Evolutionary conservation across 2,888 invertebrate species (phyloP).

Genomic region (Troilus luridus): DNA sequence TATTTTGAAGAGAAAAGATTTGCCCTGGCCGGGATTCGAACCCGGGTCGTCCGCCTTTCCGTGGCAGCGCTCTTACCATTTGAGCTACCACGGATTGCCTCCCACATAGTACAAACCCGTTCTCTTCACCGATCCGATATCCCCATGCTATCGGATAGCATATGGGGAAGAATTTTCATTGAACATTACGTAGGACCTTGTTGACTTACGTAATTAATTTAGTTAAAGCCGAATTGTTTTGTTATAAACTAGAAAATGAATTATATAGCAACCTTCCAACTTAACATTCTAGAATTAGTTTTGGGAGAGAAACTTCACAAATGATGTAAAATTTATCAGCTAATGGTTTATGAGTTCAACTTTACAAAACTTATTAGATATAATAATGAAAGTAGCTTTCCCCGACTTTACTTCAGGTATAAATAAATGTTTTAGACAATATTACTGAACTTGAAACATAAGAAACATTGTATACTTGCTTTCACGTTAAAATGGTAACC

Average conservation of each 20-base stretch:
- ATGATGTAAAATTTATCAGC: not conserved
- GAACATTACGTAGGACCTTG: too few relatives aligned
- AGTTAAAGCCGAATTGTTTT: not conserved
- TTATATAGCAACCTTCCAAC: not conserved
- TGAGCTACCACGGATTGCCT: too few relatives aligned
- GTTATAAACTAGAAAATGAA: not conserved
- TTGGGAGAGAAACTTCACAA: not conserved
- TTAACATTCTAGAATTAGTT: not conserved
- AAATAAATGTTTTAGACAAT: not conserved
- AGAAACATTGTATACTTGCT: not conserved
- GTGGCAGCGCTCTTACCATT: too few relatives aligned
- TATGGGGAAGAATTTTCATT: too few relatives aligned
- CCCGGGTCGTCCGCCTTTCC: too few relatives aligned
- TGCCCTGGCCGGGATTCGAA: too few relatives aligned
- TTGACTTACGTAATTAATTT: too few relatives aligned
- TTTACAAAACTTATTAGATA: not conserved
- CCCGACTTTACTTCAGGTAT: not conserved
- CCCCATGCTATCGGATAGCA: too few relatives aligned
- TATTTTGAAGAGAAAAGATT: too few relatives aligned
- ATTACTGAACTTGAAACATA: too few relatives aligned
- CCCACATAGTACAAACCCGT: too few relatives aligned
- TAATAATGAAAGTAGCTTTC: not conserved
- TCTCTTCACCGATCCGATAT: too few relatives aligned
- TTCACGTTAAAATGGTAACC: not conserved
- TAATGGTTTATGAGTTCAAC: conserved; percentile 8